Conservation (phyloP, 2,797 vertebrate species). For the Simalia tracyae region DNA sequence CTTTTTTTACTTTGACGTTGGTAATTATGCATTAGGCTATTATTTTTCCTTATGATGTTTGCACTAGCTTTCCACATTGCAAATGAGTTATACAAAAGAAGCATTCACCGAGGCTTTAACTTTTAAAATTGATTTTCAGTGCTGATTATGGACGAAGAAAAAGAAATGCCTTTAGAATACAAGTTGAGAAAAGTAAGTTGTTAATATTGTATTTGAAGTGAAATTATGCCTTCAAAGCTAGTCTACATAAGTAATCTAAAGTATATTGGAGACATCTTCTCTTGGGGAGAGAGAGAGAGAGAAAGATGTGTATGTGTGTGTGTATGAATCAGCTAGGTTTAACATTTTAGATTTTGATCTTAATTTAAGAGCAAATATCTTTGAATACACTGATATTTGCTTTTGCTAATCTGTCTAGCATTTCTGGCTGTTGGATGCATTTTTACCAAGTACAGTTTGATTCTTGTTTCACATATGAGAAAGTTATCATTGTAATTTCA, state of each 20-base stretch:
- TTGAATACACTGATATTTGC: background rate
- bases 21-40: background rate
- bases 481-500: background rate
- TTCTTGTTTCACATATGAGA: background rate
- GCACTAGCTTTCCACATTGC: background rate
- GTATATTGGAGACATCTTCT: background rate
- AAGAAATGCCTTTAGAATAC: constrained; percentile 91
- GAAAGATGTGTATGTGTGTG: background rate
- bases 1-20: background rate
- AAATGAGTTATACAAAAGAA: background rate
- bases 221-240: background rate
- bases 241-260: background rate
- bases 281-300: background rate
- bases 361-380: background rate
- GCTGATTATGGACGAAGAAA: constrained; percentile 92
- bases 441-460: background rate
- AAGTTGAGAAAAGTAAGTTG: constrained; percentile 89
- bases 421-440: background rate
- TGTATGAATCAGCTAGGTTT: background rate
- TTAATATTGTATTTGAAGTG: background rate
- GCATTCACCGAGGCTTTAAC: background rate
- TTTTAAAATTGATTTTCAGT: constrained; percentile 70
- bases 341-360: background rate
- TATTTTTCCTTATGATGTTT: background rate
- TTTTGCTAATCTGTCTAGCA: background rate